Base-by-base conservation (phyloP, 2,888 invertebrate species). In the Drosophila affinis region DNA sequence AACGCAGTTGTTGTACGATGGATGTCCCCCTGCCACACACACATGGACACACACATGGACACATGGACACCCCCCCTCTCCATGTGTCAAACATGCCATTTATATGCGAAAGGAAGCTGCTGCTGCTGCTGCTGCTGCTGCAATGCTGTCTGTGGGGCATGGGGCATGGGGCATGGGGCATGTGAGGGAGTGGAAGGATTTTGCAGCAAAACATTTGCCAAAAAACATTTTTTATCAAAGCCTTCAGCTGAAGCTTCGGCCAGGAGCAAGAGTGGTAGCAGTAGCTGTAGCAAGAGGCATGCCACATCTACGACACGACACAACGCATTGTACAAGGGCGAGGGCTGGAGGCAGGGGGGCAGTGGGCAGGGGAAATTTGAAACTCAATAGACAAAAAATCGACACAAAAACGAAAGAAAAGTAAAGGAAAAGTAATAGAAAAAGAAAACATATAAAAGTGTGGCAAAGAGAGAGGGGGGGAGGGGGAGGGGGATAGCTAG, bases 141-240 rank as follows among this genome's bases (percentile, higher is more conserved):
- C 87, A 83, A 78, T 78, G 78, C 68, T 77, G 74, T 80, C 59
- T 52, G 18, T 32, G 17, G 9, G 75, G 72, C 71, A 72, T 51
- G 67, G 59, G 68, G 68, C 21, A 21, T 21, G 18, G 18, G 18
- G 21, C 21, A 21, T n/a, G n/a, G n/a, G n/a, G 21, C 24, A 44
- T 6, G 34, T 14, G 47, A 5, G 24, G 46, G 56, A 62, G 68
- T 79, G 69, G n/a, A 77, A 78, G 88, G 83, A 86, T 88, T 87
- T 83, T 39, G 39, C 72, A 78, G 75, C 39, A 86, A 86, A 85
- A 87, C 88, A 84, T 84, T 88, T 86, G 84, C 70, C 78, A 78
- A 84, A 80, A 83, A 82, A 77, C 45, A 63, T 65, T 81, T 88
- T 88, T 85, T 85, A 88, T 88, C 88, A 88, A 85, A 85, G 85